These are phyloP conservation scores for Eudasyphora cyanicolor DNA, from an alignment of 2,888 invertebrate species.

Conservation along the genomic window DNA sequence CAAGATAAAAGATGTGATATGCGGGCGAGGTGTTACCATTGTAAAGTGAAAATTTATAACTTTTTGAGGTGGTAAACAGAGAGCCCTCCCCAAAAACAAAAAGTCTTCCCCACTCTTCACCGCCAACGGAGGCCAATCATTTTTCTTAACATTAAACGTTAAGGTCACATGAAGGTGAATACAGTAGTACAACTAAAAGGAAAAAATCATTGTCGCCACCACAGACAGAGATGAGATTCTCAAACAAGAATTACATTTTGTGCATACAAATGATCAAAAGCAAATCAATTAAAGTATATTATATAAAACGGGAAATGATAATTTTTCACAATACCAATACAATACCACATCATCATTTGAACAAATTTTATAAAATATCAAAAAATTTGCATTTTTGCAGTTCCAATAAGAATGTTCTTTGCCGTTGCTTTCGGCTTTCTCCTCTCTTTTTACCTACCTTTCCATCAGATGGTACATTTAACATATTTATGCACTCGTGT, in stretches of 20 bases:
- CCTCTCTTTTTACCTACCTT: slow-evolving; percentile 72
- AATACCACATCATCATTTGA: neutral
- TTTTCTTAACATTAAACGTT: slow-evolving; percentile 47
- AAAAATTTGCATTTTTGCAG: neutral
- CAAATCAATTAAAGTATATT: neutral
- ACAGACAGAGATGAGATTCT: neutral
- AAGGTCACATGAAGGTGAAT: slow-evolving; percentile 74
- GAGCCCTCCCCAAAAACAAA: neutral
- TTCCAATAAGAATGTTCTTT: slow-evolving; percentile 33
- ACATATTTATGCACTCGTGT: slow-evolving; percentile 69
- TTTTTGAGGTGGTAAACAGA: neutral
- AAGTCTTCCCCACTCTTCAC: neutral
- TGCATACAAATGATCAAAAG: too few relatives aligned
- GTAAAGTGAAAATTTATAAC: neutral
- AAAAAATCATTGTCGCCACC: slow-evolving; percentile 28
- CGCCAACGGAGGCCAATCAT: too few relatives aligned
- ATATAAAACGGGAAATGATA: neutral
- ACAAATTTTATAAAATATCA: neutral
- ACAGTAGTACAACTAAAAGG: slow-evolving; percentile 39
- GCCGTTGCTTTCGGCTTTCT: neutral
- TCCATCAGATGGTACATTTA: slow-evolving; percentile 76
- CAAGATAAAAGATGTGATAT: too few relatives aligned
- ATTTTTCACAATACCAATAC: neutral
- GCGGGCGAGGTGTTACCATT: too few relatives aligned
- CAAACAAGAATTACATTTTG: neutral